A percentile compares a stretch with the other conserved stretches of the same genome.
These are phyloP conservation scores for Pangasius mekongensis DNA, from an alignment of 2,797 vertebrate genomes.

Conservation along the genomic window DNA sequence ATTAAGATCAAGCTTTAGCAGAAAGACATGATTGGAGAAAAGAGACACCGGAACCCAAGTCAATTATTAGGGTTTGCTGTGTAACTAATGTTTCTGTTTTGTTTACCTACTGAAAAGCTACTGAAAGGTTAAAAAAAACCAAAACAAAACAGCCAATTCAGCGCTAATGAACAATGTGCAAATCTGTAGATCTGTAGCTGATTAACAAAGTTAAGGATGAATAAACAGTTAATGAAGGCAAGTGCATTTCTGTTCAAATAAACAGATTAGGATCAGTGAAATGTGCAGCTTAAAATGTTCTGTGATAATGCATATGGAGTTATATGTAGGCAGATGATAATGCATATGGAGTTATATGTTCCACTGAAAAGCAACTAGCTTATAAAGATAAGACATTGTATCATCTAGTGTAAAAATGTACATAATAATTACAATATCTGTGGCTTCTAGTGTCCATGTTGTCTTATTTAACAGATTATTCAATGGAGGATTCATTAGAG, in stretches of 20 bases:
- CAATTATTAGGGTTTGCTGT: conserved; percentile 55
- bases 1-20: background rate
- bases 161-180: conserved; percentile 25
- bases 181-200: background rate
- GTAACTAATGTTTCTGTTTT: background rate
- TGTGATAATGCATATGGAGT: background rate
- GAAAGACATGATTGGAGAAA: background rate
- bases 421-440: background rate
- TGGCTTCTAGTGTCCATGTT: background rate
- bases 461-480: background rate
- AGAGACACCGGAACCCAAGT: conserved; percentile 28
- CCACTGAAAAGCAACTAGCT: background rate
- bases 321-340: background rate
- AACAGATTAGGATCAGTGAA: background rate
- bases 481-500: background rate
- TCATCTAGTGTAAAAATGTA: background rate
- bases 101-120: background rate
- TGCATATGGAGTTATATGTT: background rate
- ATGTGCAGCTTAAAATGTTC: background rate
- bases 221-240: background rate
- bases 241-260: background rate
- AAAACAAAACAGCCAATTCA: background rate
- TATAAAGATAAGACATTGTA: background rate
- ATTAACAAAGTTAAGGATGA: conserved; percentile 15
- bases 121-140: background rate